Percentiles rank a stretch among this genome's conserved stretches.
Conservation (phyloP, 2,113 vertebrate species). For the Pandion haliaetus region DNA sequence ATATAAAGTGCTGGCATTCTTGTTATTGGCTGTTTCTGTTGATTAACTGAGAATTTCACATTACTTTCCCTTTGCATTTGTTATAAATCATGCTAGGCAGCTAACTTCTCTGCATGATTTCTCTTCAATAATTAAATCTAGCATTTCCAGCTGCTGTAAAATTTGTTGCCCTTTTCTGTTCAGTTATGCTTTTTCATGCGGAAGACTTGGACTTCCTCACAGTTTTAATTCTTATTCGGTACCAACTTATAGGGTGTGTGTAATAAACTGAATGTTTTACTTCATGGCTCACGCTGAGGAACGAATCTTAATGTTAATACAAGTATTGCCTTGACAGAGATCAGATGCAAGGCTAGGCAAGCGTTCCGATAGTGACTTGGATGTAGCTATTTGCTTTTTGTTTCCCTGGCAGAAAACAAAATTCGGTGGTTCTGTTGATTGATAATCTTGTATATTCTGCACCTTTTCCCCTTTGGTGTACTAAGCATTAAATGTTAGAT, state of each 20-base stretch:
- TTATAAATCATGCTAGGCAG: slow-evolving; percentile 68
- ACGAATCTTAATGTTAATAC: neutral
- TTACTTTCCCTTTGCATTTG: slow-evolving; percentile 31
- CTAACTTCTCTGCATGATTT: slow-evolving; percentile 74
- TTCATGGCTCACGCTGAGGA: slow-evolving; percentile 27
- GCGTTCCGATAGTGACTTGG: neutral
- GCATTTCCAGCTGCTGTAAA: slow-evolving; percentile 72
- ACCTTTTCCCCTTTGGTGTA: neutral
- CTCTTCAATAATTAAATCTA: slow-evolving; percentile 76
- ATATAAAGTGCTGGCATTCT: neutral
- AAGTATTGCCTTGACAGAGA: neutral
- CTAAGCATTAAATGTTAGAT: neutral
- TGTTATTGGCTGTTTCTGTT: slow-evolving; percentile 20
- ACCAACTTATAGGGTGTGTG: slow-evolving; percentile 51
- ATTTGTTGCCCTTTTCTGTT: slow-evolving; percentile 73
- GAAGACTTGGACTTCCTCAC: slow-evolving; percentile 54
- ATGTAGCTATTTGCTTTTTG: neutral
- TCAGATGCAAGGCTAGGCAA: neutral
- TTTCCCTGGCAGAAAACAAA: neutral
- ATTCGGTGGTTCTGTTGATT: neutral
- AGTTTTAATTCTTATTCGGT: slow-evolving; percentile 64
- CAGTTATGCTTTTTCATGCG: slow-evolving; percentile 65
- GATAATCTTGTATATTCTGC: neutral
- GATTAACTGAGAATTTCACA: slow-evolving; percentile 50
- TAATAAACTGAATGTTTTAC: slow-evolving; percentile 55